A percentile compares a stretch with the other conserved stretches of the same genome.
Conservation (phyloP, 1,140 invertebrate genomes). For the Mesaphorura yosii region DNA sequence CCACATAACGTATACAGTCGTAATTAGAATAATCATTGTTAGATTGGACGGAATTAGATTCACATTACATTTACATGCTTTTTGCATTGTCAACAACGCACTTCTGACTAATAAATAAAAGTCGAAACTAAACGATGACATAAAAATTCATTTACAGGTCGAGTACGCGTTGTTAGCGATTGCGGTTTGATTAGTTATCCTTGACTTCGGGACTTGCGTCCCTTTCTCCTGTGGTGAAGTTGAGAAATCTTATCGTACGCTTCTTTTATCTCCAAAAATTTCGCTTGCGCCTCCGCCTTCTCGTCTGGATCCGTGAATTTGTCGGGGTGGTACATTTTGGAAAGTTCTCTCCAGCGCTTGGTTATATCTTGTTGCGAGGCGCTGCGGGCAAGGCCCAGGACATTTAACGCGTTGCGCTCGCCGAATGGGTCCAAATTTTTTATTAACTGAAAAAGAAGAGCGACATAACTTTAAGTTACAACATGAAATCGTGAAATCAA, state of each 20-base stretch:
- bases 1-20: too few relatives aligned
- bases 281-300: conserved; percentile 59
- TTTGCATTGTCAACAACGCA: too few relatives aligned
- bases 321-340: conserved; percentile 84
- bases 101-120: too few relatives aligned
- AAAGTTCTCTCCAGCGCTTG: conserved; percentile 61
- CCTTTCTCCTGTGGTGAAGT: conserved; percentile 56
- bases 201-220: background rate
- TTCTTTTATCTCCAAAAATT: conserved; percentile 84
- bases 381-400: conserved; percentile 58
- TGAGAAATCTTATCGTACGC: conserved; percentile 81
- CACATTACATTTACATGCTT: too few relatives aligned
- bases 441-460: conserved; percentile 18
- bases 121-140: too few relatives aligned
- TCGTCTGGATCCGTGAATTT: conserved; percentile 59
- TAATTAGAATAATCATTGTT: too few relatives aligned
- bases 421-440: conserved; percentile 61
- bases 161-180: too few relatives aligned
- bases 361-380: conserved; percentile 78
- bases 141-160: too few relatives aligned
- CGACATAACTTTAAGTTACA: too few relatives aligned
- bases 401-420: conserved; percentile 71
- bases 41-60: too few relatives aligned
- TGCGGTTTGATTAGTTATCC: too few relatives aligned
- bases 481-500: background rate